Evolutionary conservation across 1,140 invertebrate species (phyloP).

Genomic region (Mesaphorura yosii): DNA sequence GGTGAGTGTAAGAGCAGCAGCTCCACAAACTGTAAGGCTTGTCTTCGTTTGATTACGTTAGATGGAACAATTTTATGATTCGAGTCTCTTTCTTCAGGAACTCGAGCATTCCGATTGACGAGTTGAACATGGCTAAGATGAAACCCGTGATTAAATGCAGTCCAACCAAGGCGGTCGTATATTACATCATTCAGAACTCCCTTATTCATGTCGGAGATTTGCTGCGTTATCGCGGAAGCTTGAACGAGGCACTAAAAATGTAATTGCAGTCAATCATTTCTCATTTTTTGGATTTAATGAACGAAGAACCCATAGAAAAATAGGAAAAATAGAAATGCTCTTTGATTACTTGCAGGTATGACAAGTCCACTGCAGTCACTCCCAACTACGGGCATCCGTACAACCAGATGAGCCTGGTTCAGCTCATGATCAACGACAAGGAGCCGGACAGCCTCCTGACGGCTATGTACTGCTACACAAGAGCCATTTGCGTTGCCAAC

Average conservation of each 20-base stretch:
- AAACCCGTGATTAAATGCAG: too few species aligned
- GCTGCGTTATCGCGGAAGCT: conserved; percentile 25
- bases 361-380: conserved; percentile 24
- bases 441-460: conserved; percentile 18
- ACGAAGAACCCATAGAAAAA: neutral
- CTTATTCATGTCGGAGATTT: conserved; percentile 28
- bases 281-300: neutral
- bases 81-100: conserved; percentile 1
- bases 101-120: conserved; percentile 7
- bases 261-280: conserved; percentile 12
- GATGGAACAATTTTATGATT: neutral
- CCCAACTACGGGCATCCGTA: conserved; percentile 26
- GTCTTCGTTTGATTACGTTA: neutral
- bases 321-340: too few species aligned
- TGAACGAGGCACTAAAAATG: conserved; percentile 28
- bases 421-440: conserved; percentile 19
- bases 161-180: conserved; percentile 22
- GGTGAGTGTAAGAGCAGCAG: conserved; percentile 10
- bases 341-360: conserved; percentile 18
- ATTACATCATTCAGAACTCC: conserved; percentile 31
- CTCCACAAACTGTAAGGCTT: too few species aligned
- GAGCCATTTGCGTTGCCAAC: conserved; percentile 23
- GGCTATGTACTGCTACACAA: conserved; percentile 21
- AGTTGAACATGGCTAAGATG: too few species aligned
- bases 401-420: conserved; percentile 27